Conservation (phyloP, 30 jellyfish, hydroid and myxozoan species). For the Turritopsis rubra region DNA sequence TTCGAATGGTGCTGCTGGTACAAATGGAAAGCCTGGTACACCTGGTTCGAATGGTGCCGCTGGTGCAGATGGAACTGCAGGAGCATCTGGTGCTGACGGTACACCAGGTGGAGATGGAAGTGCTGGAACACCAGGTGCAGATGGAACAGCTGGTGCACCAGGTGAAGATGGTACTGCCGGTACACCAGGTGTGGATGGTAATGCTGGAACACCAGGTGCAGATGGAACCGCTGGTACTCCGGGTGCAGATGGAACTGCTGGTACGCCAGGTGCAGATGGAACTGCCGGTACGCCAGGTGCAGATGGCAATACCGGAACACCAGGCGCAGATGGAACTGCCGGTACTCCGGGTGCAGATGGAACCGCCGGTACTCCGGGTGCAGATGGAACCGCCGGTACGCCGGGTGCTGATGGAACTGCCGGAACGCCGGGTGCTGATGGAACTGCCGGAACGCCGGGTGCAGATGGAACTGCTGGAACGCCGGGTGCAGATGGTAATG, state of each 20-base stretch:
- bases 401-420: conserved; percentile 39
- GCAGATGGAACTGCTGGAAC: conserved; percentile 19
- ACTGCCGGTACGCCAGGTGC: conserved; percentile 39
- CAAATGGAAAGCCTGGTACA: conserved; percentile 16
- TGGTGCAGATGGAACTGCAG: conserved; percentile 34
- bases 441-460: conserved; percentile 15
- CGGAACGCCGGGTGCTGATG: neutral
- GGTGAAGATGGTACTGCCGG: conserved; percentile 36
- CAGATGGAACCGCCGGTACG: conserved; percentile 30
- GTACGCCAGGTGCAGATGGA: conserved; percentile 32
- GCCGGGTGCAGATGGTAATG: conserved; percentile 11
- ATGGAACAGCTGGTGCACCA: conserved; percentile 32
- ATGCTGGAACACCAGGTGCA: conserved; percentile 38
- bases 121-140: conserved; percentile 36
- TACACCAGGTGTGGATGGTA: conserved; percentile 34
- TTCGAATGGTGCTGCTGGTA: conserved; percentile 3
- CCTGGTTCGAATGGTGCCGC: conserved; percentile 29
- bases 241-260: conserved; percentile 32
- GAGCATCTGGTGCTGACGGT: conserved; percentile 34
- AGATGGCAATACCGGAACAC: conserved; percentile 30
- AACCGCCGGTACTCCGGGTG: conserved; percentile 19
- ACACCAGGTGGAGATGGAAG: conserved; percentile 16
- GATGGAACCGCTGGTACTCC: conserved; percentile 29
- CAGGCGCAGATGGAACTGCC: conserved; percentile 33
- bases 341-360: conserved; percentile 48